A percentile compares a stretch with the other conserved stretches of the same genome.
Conservation (phyloP, 2,888 invertebrate species). For the Pocota personata region DNA sequence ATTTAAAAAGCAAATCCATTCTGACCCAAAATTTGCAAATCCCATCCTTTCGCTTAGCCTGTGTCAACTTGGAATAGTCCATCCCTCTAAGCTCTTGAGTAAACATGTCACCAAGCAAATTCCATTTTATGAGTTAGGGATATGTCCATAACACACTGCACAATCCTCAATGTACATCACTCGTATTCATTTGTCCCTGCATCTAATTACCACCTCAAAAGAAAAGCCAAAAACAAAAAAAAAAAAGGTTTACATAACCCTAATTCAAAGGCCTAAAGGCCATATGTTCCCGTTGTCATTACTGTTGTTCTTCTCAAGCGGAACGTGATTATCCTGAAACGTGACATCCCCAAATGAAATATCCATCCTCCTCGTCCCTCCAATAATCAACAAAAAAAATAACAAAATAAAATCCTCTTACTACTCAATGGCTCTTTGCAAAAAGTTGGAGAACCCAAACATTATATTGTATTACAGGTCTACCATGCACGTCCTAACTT, state of each 20-base stretch:
- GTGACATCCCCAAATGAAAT: constrained; percentile 41
- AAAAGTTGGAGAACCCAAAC: constrained; percentile 31
- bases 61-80: neutral
- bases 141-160: neutral
- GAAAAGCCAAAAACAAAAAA: neutral
- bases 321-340: constrained; percentile 53
- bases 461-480: constrained; percentile 26
- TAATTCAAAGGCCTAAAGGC: constrained; percentile 50
- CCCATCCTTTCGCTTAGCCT: neutral
- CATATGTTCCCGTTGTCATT: constrained; percentile 57
- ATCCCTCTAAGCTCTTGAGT: neutral
- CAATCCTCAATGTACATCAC: neutral
- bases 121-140: constrained; percentile 1
- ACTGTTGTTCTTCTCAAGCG: constrained; percentile 48
- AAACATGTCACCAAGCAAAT: constrained; percentile 33
- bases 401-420: constrained; percentile 8
- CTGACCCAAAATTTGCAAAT: constrained; percentile 24
- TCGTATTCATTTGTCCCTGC: constrained; percentile 21
- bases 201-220: constrained; percentile 55
- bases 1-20: constrained; percentile 3
- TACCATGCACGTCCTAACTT: constrained; percentile 53
- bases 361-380: neutral
- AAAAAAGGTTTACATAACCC: constrained; percentile 47
- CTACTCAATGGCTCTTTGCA: constrained; percentile 17
- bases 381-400: neutral